A percentile compares a stretch with the other conserved stretches of the same genome.
phyloP scores from a whole-genome alignment of 2,797 vertebrate species.

The Etheostoma perlongum region DNA sequence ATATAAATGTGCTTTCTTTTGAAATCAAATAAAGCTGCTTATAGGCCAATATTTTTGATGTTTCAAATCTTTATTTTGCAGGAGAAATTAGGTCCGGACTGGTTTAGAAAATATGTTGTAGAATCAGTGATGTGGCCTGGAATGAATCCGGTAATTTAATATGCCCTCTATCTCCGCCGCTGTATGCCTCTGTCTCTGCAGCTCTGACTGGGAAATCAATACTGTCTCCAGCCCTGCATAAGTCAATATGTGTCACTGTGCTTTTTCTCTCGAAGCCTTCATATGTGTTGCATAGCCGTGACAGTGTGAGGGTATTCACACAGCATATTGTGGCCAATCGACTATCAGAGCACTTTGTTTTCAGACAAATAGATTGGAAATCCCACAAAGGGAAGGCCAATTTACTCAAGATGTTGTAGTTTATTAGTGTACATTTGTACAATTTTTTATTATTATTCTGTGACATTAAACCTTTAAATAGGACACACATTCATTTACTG shows the following conservation, averaged over 20 bases:
- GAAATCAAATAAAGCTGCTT: constrained; percentile 6
- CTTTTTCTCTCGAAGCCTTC: constrained; percentile 64
- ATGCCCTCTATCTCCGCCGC: constrained; percentile 30
- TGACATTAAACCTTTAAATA: background rate
- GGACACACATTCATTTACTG: background rate
- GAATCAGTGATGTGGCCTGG: constrained; percentile 36
- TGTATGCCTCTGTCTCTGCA: constrained; percentile 60
- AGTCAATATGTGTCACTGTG: constrained; percentile 79
- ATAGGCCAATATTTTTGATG: background rate
- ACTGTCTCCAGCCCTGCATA: constrained; percentile 68
- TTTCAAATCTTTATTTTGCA: constrained; percentile 26
- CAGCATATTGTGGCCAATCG: constrained; percentile 19
- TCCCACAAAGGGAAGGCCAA: background rate
- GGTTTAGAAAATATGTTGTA: constrained; percentile 27
- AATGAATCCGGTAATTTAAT: constrained; percentile 54
- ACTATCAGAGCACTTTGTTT: constrained; percentile 23
- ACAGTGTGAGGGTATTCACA: constrained; percentile 40
- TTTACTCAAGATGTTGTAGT: constrained; percentile 15
- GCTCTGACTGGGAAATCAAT: constrained; percentile 77
- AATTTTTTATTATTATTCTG: background rate
- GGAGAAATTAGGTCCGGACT: constrained; percentile 2
- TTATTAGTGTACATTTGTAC: background rate
- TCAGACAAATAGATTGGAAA: constrained; percentile 17
- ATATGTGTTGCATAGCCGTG: constrained; percentile 57
- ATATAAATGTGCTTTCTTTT: background rate